Evolutionary conservation across 1,140 invertebrate genomes (phyloP), one percentile per base, ranked within the genome.

Genomic region (Conus betulinus): DNA sequence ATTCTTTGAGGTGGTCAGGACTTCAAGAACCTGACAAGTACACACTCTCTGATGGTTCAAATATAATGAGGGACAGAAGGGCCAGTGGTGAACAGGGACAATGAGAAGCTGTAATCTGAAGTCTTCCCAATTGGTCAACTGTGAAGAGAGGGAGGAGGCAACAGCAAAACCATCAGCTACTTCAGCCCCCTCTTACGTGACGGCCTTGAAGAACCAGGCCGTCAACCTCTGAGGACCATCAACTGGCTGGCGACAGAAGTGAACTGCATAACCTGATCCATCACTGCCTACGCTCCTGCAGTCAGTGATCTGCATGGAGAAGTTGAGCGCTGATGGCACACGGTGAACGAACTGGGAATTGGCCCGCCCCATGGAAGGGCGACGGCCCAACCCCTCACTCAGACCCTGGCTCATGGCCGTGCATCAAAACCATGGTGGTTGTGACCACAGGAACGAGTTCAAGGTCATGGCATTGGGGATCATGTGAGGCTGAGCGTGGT

Each of bases 401-500:
- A 95, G 94, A 25, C 91, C 89, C 74, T 93, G 93, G 11, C 93
- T 92, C 90, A 94, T 93, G 71, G 90, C 63, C 93, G 84, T 1
- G 93, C 90, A 87, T 94, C 93, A 90, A 95, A 95, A 11, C 93
- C 91, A 89, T 95, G 95, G 55, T 93, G 94, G 90, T 95, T 94
- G 84, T 95, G 94, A 57, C 94, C 93, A n/a, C 11, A 95, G 89
- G 51, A 95, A 92, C 52, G 93, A 93, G 87, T 94, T 95, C 71
- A 95, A 92, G 85, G 92, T 93, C 93, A 95, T 95, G 78, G 87
- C 91, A 86, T 93, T 94, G 84, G 93, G 93, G 20, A 94, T 88
- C 23, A 95, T 91, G 13, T 93, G 92, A 23, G 93, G 91, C 60
- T 93, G 93, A 27, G 92, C 91, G 52, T 94, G 94, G 85, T 94